Percentiles rank a stretch among this genome's conserved stretches.
Conservation (phyloP, 2,113 vertebrate genomes). For the Cottus gobio region DNA sequence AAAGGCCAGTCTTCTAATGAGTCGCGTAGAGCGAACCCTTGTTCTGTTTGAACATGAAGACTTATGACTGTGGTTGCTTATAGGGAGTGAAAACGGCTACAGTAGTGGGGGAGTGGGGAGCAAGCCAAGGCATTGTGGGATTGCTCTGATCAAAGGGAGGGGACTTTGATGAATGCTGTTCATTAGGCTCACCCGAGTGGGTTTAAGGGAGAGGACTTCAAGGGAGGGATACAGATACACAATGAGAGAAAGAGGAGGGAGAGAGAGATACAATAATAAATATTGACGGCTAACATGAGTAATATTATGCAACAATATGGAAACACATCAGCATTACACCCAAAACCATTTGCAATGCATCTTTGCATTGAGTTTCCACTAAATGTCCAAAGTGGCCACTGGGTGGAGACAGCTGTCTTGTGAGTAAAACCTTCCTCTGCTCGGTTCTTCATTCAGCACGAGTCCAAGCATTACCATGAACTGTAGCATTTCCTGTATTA, state of each 20-base stretch:
- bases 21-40: constrained; percentile 21
- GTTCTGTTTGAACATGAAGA: constrained; percentile 58
- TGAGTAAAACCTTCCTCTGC: constrained; percentile 32
- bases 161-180: constrained; percentile 84
- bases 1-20: constrained; percentile 53
- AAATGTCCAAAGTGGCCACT: constrained; percentile 67
- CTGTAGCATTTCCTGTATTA: constrained; percentile 69
- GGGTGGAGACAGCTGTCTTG: constrained; percentile 81
- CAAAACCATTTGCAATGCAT: not conserved
- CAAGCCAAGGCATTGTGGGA: constrained; percentile 56
- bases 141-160: constrained; percentile 77
- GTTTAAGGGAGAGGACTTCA: constrained; percentile 53
- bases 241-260: constrained; percentile 12
- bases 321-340: constrained; percentile 35
- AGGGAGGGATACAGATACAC: constrained; percentile 29
- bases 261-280: not conserved
- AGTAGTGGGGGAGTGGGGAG: constrained; percentile 55
- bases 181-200: constrained; percentile 77
- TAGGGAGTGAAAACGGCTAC: constrained; percentile 44
- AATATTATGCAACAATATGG: constrained; percentile 50
- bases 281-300: constrained; percentile 36
- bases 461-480: constrained; percentile 57
- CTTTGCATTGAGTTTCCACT: constrained; percentile 1
- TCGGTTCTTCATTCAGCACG: constrained; percentile 18
- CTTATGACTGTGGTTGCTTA: constrained; percentile 42